Evolutionary conservation across 2,888 invertebrate genomes (phyloP), one percentile per base, ranked within the genome.

Genomic region (Cryptocephalus primarius): DNA sequence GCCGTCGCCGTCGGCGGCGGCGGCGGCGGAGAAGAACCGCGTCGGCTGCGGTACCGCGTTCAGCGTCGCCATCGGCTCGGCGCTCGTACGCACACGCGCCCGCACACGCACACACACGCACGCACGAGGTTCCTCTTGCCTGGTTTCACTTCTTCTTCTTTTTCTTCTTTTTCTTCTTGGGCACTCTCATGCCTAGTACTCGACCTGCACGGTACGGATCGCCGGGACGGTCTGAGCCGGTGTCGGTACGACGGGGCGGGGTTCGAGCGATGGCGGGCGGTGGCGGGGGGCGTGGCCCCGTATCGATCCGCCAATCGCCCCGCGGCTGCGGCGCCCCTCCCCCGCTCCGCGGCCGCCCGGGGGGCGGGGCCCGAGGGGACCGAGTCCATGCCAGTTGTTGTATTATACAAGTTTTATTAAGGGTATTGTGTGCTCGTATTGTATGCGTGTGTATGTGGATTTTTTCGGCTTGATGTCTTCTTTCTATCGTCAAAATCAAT

Each of bases 111-210:
- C n/a, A n/a, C 22, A 22, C 22, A 22, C 22, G n/a, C n/a, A n/a
- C 22, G 22, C 22, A 22, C 22, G 22, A 22, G n/a, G n/a, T n/a
- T 22, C 22, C 22, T 22, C 22, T 22, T 22, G 6, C 22, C 22
- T 22, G 6, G 3, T 22, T 22, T 22, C 22, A 47, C 49, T 50
- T 41, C 31, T 39, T 45, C 42, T 43, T 46, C 55, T 57, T 56
- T 57, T 55, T 56, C 31, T 39, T 45, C 42, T 43, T 46, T 54
- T 57, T 56, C 55, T 55, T 56, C 57, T 57, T 52, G 58, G 55
- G 56, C 48, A 55, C 55, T 57, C 52, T 42, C 45, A 49, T 56
- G 51, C 55, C 54, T 58, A 58, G 56, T 11, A 36, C 36, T 36
- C 36, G 36, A 36, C 12, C 36, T 36, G 12, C 36, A 36, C 36